A percentile compares a stretch with the other conserved stretches of the same genome.
phyloP scores from a whole-genome alignment of 2,888 invertebrate species.

The Caenorhabditis angaria region DNA sequence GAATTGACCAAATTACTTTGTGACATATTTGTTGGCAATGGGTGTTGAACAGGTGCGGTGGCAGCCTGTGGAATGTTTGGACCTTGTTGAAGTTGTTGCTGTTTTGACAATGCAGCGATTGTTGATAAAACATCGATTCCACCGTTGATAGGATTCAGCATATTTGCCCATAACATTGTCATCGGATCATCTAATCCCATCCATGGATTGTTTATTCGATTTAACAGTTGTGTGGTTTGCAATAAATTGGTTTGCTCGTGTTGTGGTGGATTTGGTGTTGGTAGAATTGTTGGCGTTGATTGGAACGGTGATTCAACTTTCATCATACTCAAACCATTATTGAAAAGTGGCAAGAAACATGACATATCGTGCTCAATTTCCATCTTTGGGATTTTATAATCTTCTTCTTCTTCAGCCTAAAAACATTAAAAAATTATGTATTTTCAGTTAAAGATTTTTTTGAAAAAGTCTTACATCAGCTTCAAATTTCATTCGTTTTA shows the following conservation, averaged over 20 bases:
- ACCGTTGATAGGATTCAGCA: constrained; percentile 42
- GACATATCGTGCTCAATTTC: constrained; percentile 36
- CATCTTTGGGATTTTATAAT: constrained; percentile 39
- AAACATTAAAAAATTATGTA: constrained; percentile 14
- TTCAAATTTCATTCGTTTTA: constrained; percentile 52
- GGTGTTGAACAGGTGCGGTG: constrained; percentile 13
- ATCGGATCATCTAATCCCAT: constrained; percentile 43
- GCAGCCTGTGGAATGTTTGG: constrained; percentile 26
- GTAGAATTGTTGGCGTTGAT: constrained; percentile 35
- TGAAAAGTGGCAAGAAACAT: constrained; percentile 44
- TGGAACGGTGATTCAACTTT: constrained; percentile 52
- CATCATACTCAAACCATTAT: constrained; percentile 47
- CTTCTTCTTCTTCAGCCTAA: constrained; percentile 49
- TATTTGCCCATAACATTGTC: constrained; percentile 56
- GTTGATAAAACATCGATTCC: constrained; percentile 51
- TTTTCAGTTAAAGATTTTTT: neutral
- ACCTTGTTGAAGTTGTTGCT: constrained; percentile 8
- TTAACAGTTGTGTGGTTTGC: constrained; percentile 43
- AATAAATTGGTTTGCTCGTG: constrained; percentile 43
- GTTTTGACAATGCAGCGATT: constrained; percentile 43
- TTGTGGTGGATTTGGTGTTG: constrained; percentile 24
- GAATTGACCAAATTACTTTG: constrained; percentile 24
- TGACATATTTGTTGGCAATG: constrained; percentile 26
- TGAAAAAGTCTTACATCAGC: constrained; percentile 28
- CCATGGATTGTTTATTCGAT: constrained; percentile 40